Conservation (phyloP, 1,140 invertebrate species). For the Formica selysi region DNA sequence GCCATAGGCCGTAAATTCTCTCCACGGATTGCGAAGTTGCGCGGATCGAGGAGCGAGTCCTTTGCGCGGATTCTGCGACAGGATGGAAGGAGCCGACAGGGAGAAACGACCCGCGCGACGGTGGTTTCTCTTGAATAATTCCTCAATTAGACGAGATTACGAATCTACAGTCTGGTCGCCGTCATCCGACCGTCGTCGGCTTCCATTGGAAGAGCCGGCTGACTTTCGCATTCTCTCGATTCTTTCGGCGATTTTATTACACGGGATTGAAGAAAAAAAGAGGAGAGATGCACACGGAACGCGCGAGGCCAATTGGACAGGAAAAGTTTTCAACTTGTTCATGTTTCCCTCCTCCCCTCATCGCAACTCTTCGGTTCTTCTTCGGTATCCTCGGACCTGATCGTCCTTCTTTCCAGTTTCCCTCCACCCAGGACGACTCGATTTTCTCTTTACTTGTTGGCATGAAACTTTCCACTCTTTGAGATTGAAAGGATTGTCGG, state of each 20-base stretch:
- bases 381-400: slow-evolving; percentile 7
- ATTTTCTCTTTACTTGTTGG: slow-evolving; percentile 51
- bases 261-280: neutral
- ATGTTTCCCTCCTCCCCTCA: neutral
- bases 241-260: slow-evolving; percentile 61
- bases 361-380: slow-evolving; percentile 28
- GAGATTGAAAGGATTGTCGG: slow-evolving; percentile 54
- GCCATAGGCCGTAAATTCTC: neutral
- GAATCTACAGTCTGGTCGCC: slow-evolving; percentile 40
- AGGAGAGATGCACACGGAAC: neutral
- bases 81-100: neutral
- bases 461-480: slow-evolving; percentile 54
- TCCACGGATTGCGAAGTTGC: neutral
- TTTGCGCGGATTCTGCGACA: neutral
- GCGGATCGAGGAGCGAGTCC: neutral
- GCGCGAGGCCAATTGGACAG: slow-evolving; percentile 55
- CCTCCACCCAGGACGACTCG: slow-evolving; percentile 17
- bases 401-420: slow-evolving; percentile 12
- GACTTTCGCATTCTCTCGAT: slow-evolving; percentile 52
- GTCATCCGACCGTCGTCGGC: slow-evolving; percentile 9
- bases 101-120: neutral
- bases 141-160: slow-evolving; percentile 74
- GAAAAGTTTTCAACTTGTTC: slow-evolving; percentile 61
- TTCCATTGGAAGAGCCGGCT: neutral
- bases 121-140: slow-evolving; percentile 64